Evolutionary conservation across 2,888 invertebrate genomes (phyloP).

Genomic region (Drosophila diplacantha): DNA sequence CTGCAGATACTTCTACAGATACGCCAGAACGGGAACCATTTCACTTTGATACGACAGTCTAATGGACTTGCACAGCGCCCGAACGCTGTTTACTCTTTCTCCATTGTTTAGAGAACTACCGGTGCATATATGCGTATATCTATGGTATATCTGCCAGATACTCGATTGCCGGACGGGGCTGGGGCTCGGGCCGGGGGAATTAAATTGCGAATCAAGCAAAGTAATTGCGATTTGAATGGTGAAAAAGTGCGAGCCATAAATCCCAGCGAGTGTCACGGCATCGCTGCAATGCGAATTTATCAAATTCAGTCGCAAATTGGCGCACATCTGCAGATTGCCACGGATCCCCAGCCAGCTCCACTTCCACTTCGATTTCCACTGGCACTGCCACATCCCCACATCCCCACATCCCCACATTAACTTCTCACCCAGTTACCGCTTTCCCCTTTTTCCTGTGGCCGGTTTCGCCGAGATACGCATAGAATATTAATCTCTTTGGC

Average conservation of each 20-base stretch:
- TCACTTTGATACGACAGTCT: constrained; percentile 40
- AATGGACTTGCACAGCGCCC: constrained; percentile 30
- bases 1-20: constrained; percentile 11
- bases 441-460: constrained; percentile 27
- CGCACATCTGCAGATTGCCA: constrained; percentile 68
- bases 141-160: constrained; percentile 29
- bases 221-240: constrained; percentile 73
- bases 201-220: constrained; percentile 72
- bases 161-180: constrained; percentile 23
- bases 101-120: constrained; percentile 57
- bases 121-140: constrained; percentile 17
- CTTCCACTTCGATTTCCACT: constrained; percentile 19
- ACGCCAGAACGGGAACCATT: constrained; percentile 21
- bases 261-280: constrained; percentile 74
- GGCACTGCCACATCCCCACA: background rate
- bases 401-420: constrained; percentile 8
- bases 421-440: constrained; percentile 24
- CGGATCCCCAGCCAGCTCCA: constrained; percentile 22
- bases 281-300: constrained; percentile 72
- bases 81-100: constrained; percentile 44
- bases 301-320: constrained; percentile 71
- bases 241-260: constrained; percentile 73
- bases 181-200: constrained; percentile 44
- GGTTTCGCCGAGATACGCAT: constrained; percentile 60
- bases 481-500: constrained; percentile 71